Base-by-base conservation (phyloP, 2,797 vertebrate genomes). In the Morus bassanus region DNA sequence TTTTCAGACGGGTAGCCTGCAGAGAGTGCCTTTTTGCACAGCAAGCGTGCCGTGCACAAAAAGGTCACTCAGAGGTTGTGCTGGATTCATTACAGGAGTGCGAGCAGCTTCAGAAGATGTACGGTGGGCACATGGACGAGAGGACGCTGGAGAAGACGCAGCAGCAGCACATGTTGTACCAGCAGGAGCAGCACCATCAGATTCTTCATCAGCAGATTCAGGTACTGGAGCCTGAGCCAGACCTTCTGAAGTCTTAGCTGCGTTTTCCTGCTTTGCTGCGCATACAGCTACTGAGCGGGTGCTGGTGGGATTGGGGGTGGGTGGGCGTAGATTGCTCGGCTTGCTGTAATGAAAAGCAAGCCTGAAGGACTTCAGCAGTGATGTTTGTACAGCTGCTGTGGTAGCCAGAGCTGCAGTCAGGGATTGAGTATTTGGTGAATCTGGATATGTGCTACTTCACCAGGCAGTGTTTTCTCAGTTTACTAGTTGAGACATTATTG, bases 41-140 rank as follows among this genome's bases (percentile, higher is more conserved):
- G 64, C 51, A 7, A 4, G 6, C 2, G 23, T 63, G 39, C 79
- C 10, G 19, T 6, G 65, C 73, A 2, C 6, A 8, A 6, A 30
- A 18, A 22, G 50, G 75, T 72, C 41, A 0, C 30, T 68, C 0
- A 7, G 28, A 35, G 64, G 33, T 3, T 1, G 9, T 8, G 33
- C 80, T 56, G 82, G 77, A 2, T 85, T 81, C 50, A 9, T 96
- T 94, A 27, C 94, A 99, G 99, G 99, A 99, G 98, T 99, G 99
- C 72, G 99, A 99, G 97, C 99, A 99, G 98, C 99, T 99, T 59
- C 99, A 99, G 98, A 99, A 99, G 98, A 98, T 99, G 98, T 99
- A 99, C 0, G 99, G 99, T 10, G 98, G 97, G 72, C 98, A 99
- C 92, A 98, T 99, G 96, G 99, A 99, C 8, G 99, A 99, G 97